A percentile compares a stretch with the other conserved stretches of the same genome.
Evolutionary conservation across 2,113 vertebrate genomes (phyloP).

Genomic region (Rhineura floridana): DNA sequence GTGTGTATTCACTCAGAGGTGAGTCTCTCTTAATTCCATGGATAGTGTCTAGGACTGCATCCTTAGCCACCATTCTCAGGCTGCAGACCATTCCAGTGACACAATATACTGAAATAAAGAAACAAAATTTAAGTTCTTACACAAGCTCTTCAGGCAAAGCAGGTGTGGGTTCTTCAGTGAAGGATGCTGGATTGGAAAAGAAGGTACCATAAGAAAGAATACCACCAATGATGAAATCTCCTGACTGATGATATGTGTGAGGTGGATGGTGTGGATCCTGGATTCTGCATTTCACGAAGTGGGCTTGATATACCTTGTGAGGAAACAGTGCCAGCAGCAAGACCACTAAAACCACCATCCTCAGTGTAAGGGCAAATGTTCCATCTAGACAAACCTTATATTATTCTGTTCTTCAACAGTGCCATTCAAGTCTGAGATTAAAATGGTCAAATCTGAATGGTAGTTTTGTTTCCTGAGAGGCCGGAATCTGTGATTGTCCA

Average conservation of each 20-base stretch:
- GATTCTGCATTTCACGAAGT: background rate
- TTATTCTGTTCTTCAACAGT: too few species aligned
- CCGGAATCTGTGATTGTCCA: background rate
- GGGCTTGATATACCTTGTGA: background rate
- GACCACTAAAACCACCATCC: background rate
- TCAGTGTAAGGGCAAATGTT: rapidly evolving
- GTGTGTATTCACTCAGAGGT: too few species aligned
- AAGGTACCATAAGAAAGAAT: background rate
- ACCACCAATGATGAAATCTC: background rate
- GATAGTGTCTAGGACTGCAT: too few species aligned
- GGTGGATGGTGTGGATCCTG: background rate
- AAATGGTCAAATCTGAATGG: too few species aligned
- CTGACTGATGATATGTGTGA: background rate
- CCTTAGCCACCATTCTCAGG: background rate
- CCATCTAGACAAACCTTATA: too few species aligned
- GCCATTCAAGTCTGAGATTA: too few species aligned
- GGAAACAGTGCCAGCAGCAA: background rate
- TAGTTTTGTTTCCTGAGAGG: too few species aligned
- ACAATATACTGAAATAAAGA: background rate
- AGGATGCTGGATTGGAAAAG: background rate
- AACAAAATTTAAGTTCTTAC: background rate
- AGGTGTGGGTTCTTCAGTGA: background rate
- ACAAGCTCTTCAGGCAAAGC: background rate
- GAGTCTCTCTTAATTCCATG: too few species aligned
- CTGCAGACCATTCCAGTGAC: background rate